Evolutionary conservation across 2,113 vertebrate species (phyloP), one percentile per base, ranked within the genome.

Genomic region (Pristiophorus japonicus): DNA sequence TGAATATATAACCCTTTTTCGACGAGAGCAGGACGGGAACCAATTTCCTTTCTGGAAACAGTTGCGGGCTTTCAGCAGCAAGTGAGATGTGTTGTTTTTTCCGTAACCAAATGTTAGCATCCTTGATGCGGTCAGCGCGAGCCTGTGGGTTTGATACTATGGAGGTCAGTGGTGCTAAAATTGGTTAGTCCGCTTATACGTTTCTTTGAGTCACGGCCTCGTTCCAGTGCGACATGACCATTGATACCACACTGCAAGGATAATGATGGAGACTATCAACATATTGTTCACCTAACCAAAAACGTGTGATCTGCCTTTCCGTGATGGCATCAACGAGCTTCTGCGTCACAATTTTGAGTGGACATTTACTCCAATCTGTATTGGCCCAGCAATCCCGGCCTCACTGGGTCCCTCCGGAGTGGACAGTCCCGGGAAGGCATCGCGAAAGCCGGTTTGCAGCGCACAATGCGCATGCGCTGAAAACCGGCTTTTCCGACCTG

Each of bases 11-110:
- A 0, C 97, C 97, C 20, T 95, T 96, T 96, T 95, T 97, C 24
- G 95, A 95, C 7, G 97, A 98, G 85, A 98, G 78, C 51, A 96
- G 96, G 96, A 97, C 96, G n/a, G 42, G 96, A 81, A 1, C 96
- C 81, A 91, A 96, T 78, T 34, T 95, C 42, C 0, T 0, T 0
- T 8, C 0, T 16, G 4, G 0, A 42, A 85, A 27, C 55, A 97
- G 95, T 0, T 96, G 96, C 3, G 16, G 90, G 96, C 97, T 97
- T 87, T 96, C 91, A 0, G 97, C 96, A 11, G 96, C 95, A 0
- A 98, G 96, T 0, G 96, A 67, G 81, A 97, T 59, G 95, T 96
- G 78, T 0, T 22, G 11, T 10, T 8, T 10, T 55, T 24, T 66
- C 3, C 91, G 91, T 24, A 3, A 22, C 91, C 91, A 94, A 20